phyloP scores from a whole-genome alignment of 1,140 invertebrate species.

The Amphibalanus amphitrite region DNA sequence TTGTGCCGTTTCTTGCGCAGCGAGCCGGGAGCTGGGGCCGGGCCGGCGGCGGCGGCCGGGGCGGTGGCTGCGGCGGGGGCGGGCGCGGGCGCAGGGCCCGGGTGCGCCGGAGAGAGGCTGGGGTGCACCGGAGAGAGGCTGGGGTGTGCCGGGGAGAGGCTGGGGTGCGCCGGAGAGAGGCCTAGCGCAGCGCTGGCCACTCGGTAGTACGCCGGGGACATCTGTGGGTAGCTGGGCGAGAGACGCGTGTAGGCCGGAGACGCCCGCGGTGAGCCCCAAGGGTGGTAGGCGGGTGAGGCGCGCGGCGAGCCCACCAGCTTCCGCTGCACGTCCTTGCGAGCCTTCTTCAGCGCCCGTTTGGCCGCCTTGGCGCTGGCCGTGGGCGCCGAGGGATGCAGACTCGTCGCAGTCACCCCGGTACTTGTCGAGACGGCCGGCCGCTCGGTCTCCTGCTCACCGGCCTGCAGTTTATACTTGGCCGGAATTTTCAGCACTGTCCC shows the following conservation, averaged over 20 bases:
- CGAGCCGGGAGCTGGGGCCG: too few species aligned
- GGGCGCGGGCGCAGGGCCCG: too few species aligned
- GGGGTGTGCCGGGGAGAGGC: too few species aligned
- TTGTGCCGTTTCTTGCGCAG: slow-evolving; percentile 46
- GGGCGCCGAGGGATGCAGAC: slow-evolving; percentile 53
- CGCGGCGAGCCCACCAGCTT: slow-evolving; percentile 27
- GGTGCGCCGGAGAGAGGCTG: too few species aligned
- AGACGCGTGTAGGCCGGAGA: background rate
- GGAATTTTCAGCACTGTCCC: slow-evolving; percentile 76
- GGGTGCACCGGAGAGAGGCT: too few species aligned
- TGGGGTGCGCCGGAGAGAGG: background rate
- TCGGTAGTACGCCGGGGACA: background rate
- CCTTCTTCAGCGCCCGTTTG: slow-evolving; percentile 55
- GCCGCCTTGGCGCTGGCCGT: slow-evolving; percentile 56
- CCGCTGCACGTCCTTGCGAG: slow-evolving; percentile 56
- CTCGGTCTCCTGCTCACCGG: slow-evolving; percentile 21
- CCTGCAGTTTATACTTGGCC: slow-evolving; percentile 31
- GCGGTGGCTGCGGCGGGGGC: too few species aligned
- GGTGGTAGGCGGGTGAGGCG: background rate
- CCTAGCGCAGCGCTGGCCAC: background rate
- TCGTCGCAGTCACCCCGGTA: slow-evolving; percentile 48
- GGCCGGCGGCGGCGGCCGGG: too few species aligned
- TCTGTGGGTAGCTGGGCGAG: background rate
- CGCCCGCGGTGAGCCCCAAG: background rate
- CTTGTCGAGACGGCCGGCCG: slow-evolving; percentile 25